Evolutionary conservation across 2,888 invertebrate species (phyloP).

Genomic region (Rotaria sp.): DNA sequence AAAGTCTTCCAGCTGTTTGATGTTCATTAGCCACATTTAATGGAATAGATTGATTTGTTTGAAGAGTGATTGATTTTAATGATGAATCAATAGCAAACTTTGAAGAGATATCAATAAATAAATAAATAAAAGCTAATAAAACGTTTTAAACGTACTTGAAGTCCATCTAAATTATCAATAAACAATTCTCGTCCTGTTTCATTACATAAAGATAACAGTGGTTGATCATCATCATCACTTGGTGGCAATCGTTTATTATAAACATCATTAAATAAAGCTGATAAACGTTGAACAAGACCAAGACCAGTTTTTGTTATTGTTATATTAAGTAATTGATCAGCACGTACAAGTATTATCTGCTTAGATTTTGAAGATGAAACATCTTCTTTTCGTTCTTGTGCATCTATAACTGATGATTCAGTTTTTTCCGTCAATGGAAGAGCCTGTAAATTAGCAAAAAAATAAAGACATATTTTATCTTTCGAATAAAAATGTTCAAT

Average conservation of each 20-base stretch:
- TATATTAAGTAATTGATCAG: neutral
- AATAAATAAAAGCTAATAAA: neutral
- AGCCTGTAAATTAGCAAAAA: neutral
- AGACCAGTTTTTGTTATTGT: conserved; percentile 1
- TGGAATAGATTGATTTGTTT: neutral
- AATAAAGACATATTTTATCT: too few relatives aligned
- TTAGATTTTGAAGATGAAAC: neutral
- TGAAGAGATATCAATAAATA: neutral
- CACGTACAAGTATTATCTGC: neutral
- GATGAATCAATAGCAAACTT: neutral
- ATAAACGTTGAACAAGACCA: neutral
- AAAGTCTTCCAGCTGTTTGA: neutral
- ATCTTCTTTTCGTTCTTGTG: neutral
- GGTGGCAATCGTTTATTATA: neutral
- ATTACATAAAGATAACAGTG: neutral
- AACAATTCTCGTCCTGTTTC: neutral
- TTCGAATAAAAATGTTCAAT: too few relatives aligned
- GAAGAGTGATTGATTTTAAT: neutral
- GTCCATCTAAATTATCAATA: neutral
- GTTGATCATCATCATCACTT: neutral
- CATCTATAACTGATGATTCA: neutral
- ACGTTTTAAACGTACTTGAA: neutral
- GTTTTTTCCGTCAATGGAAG: neutral
- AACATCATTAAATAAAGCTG: neutral
- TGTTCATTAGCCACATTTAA: neutral